Base-by-base conservation (phyloP, 2,888 invertebrate species). In the Stramonita haemastoma region DNA sequence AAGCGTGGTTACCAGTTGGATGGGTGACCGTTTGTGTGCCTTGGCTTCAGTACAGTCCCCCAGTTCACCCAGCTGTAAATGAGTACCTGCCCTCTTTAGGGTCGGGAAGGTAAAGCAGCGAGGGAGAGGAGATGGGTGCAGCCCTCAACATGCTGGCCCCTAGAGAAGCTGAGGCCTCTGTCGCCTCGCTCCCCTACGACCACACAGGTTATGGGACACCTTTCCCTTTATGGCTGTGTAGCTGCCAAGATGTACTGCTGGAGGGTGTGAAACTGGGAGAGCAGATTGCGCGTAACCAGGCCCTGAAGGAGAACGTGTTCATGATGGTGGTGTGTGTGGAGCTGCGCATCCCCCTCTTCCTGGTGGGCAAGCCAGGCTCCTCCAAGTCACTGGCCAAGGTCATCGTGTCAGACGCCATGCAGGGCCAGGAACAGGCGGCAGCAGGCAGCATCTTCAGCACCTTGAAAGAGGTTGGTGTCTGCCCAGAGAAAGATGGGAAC, bases 301-400 rank as follows among this genome's bases (percentile, higher is more conserved):
- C 95, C 17, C 91, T 95, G 89, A 94, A 94, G 86, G 95, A 95
- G 91, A 95, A 95, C 90, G 92, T 95, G 36, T 95, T 95, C 87
- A 95, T 95, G 95, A 95, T 95, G 95, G 93, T 95, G 56, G 93
- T 95, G n/a, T 95, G 95, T 91, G 94, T 95, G 77, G 95, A 95
- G 89, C 92, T 95, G 34, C 91, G 95, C 57, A 95, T 95, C 22
- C 95, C 95, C 5, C 92, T 95, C 70, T 96, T 95, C 90, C 92
- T 95, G 83, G 95, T 96, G 13, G 95, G 95, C 22, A 95, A 95
- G 91, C 95, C 95, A 26, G 95, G 95, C 46, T 95, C 95, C 90
- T 95, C 95, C 36, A 95, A 95, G 90, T 96, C 95, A n/a, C 92
- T 96, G 73, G 95, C 95, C 22, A 95, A 95, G 86, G 94, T 95